A percentile compares a stretch with the other conserved stretches of the same genome.
These are phyloP conservation scores for Syndactyla subalaris DNA, from an alignment of 2,797 vertebrate genomes.

Conservation along the genomic window DNA sequence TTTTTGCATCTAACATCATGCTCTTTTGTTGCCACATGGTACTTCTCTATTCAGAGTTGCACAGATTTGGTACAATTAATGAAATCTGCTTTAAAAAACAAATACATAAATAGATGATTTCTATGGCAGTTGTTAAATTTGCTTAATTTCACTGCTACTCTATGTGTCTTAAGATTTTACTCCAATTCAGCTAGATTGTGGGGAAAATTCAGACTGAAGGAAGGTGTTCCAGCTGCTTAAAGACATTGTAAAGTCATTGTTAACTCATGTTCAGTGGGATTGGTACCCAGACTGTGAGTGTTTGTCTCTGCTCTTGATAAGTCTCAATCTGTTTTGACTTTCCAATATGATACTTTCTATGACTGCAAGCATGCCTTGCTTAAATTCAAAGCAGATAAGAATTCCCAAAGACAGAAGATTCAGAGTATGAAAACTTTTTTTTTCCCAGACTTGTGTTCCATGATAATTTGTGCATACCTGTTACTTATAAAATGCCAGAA, in stretches of 20 bases:
- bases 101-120: not conserved
- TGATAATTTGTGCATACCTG: not conserved
- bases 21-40: not conserved
- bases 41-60: not conserved
- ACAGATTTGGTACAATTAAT: not conserved
- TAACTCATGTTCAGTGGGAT: not conserved
- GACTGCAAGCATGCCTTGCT: not conserved
- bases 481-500: not conserved
- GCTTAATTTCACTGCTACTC: not conserved
- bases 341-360: not conserved
- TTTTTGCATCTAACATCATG: not conserved
- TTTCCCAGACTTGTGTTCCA: not conserved
- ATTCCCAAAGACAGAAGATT: not conserved
- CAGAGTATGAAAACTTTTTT: not conserved
- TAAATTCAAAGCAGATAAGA: not conserved
- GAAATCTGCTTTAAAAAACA: not conserved
- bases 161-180: not conserved
- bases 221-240: not conserved
- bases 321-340: not conserved
- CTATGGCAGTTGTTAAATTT: not conserved
- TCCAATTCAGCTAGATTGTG: not conserved
- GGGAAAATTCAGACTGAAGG: not conserved
- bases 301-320: not conserved
- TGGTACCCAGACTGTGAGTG: not conserved
- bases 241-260: not conserved